These are phyloP conservation scores for Drosophila colorata DNA, from an alignment of 2,888 invertebrate genomes.

Conservation along the genomic window DNA sequence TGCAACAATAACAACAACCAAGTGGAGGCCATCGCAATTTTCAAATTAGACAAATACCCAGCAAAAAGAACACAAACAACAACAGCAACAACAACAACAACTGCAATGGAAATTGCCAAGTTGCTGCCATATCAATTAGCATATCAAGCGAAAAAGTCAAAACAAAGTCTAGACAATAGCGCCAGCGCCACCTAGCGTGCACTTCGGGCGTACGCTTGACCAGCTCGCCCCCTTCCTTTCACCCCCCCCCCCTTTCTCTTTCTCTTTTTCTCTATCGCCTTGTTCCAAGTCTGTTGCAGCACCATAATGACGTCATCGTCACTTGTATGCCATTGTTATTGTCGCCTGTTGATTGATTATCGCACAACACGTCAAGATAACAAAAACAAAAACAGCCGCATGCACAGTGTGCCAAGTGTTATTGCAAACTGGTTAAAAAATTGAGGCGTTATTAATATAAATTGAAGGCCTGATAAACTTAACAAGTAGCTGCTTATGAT, in stretches of 20 bases:
- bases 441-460: too few relatives aligned
- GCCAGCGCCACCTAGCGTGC: slow-evolving; percentile 60
- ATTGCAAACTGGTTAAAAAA: background rate
- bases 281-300: slow-evolving; percentile 1
- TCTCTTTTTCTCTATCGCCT: background rate
- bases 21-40: slow-evolving; percentile 70
- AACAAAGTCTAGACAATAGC: slow-evolving; percentile 72
- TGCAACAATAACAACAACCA: slow-evolving; percentile 15
- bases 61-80: slow-evolving; percentile 13
- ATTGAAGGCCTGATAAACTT: too few relatives aligned
- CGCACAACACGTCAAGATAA: slow-evolving; percentile 46
- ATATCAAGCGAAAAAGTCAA: slow-evolving; percentile 53
- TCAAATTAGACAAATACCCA: slow-evolving; percentile 61
- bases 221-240: background rate
- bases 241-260: background rate
- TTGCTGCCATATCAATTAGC: slow-evolving; percentile 67
- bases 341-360: slow-evolving; percentile 64
- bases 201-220: slow-evolving; percentile 14
- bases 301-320: slow-evolving; percentile 38
- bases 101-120: slow-evolving; percentile 38
- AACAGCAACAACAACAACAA: slow-evolving; percentile 11
- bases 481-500: too few relatives aligned
- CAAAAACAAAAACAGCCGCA: slow-evolving; percentile 17
- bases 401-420: slow-evolving; percentile 29
- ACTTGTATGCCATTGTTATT: slow-evolving; percentile 35